Evolutionary conservation across 2,888 invertebrate genomes (phyloP).

Genomic region (Amphimallon solstitiale): DNA sequence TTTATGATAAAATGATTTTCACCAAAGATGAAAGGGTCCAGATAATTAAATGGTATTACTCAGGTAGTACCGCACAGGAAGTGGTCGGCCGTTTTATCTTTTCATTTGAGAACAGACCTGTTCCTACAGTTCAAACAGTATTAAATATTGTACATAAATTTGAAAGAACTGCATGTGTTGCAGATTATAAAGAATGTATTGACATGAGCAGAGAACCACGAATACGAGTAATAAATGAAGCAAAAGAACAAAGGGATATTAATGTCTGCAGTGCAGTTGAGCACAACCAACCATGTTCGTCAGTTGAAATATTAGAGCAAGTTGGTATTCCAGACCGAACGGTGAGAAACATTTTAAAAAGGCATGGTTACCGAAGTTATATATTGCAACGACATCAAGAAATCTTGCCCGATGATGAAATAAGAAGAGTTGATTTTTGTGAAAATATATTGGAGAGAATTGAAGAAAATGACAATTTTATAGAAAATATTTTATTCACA

Average conservation of each 20-base stretch:
- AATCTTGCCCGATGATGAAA: background rate
- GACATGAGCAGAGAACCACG: background rate
- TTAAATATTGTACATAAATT: no score
- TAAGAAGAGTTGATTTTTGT: background rate
- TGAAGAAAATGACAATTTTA: constrained; percentile 7
- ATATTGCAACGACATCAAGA: background rate
- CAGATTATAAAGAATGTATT: no score
- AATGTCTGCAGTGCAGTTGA: no score
- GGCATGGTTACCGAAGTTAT: background rate
- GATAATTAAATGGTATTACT: no score
- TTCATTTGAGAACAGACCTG: no score
- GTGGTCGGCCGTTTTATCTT: no score
- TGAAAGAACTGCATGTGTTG: background rate
- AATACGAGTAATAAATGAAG: no score
- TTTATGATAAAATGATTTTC: no score
- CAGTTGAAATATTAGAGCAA: background rate
- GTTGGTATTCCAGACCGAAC: background rate
- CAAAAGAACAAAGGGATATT: background rate
- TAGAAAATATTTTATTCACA: constrained; percentile 12
- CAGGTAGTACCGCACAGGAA: no score
- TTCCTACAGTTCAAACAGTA: no score
- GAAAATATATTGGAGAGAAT: background rate
- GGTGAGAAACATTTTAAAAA: background rate
- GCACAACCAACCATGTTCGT: background rate
- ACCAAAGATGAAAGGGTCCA: no score